Evolutionary conservation across 2,113 vertebrate species (phyloP).

Genomic region (Sclerurus mexicanus): DNA sequence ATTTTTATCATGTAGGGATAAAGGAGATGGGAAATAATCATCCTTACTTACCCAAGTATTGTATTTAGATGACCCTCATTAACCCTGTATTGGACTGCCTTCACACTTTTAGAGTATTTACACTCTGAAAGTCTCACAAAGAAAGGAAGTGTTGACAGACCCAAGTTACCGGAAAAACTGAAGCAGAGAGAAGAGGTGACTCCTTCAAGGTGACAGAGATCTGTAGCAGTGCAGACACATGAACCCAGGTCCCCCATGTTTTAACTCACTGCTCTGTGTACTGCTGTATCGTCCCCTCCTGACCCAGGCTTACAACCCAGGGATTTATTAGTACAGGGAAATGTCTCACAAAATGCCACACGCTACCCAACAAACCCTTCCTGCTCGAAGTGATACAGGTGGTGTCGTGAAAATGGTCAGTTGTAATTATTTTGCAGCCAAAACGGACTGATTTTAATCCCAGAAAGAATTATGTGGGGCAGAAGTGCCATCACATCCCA

Average conservation of each 20-base stretch:
- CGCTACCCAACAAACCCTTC: background rate
- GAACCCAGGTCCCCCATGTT: background rate
- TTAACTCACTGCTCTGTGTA: background rate
- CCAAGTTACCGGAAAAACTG: background rate
- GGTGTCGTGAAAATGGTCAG: background rate
- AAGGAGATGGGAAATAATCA: slow-evolving; percentile 30
- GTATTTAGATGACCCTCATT: slow-evolving; percentile 13
- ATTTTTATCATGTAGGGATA: slow-evolving; percentile 17
- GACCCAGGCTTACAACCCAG: background rate
- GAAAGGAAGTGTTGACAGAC: background rate
- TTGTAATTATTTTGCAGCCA: background rate
- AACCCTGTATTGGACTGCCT: background rate
- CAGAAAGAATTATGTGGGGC: background rate
- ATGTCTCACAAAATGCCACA: background rate
- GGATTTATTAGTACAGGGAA: background rate
- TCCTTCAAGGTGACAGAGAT: background rate
- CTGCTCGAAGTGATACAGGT: background rate
- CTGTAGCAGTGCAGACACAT: background rate
- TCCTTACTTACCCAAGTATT: background rate
- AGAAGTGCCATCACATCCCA: background rate
- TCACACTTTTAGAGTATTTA: background rate
- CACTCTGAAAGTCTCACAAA: background rate
- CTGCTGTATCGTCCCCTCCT: background rate
- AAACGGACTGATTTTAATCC: background rate
- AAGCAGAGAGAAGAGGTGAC: background rate